Evolutionary conservation across 2,888 invertebrate genomes (phyloP), one percentile per base, ranked within the genome.

Genomic region (Caenorhabditis drosophilae): DNA sequence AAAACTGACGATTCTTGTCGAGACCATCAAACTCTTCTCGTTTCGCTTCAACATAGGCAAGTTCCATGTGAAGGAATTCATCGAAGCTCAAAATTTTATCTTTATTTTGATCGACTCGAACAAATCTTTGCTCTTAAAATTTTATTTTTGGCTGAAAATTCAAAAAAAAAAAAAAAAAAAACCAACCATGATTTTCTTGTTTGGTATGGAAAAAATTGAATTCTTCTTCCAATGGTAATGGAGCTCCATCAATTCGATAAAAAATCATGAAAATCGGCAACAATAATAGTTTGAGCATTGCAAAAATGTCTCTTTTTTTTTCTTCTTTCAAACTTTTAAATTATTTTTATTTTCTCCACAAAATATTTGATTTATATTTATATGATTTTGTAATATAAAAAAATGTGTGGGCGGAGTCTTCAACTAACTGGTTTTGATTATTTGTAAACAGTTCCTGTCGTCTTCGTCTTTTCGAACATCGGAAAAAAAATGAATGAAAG

Each of bases 61-160:
- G 36, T 48, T 80, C 80, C 71, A 77, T 76, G 54, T 79, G 76
- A 6, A 80, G 67, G 54, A 78, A 80, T 48, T 80, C 79, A 44
- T 78, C 73, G 44, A 80, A 80, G 12, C 67, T 70, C 22, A 80
- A 56, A 11, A 56, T 53, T 31, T 71, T 70, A 45, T 77, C 71
- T 38, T 69, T 70, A 58, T 80, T 75, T 18, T 26, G 54, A 51
- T 80, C 80, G 11, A 73, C 66, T 12, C 79, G 73, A 4, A 66
- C 53, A 50, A 80, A 80, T 31, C 74, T 57, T 61, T 78, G 72
- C 16, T 75, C 78, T 79, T 53, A 23, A 70, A 48, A n/a, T 16
- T 15, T n/a, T n/a, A n/a, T n/a, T n/a, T n/a, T n/a, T n/a, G n/a
- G 4, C 16, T 12, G n/a, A 23, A 22, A 12, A 9, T 36, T 36